A percentile compares a stretch with the other conserved stretches of the same genome.
Evolutionary conservation across 2,113 vertebrate genomes (phyloP).

Genomic region (Pterophyllum scalare): DNA sequence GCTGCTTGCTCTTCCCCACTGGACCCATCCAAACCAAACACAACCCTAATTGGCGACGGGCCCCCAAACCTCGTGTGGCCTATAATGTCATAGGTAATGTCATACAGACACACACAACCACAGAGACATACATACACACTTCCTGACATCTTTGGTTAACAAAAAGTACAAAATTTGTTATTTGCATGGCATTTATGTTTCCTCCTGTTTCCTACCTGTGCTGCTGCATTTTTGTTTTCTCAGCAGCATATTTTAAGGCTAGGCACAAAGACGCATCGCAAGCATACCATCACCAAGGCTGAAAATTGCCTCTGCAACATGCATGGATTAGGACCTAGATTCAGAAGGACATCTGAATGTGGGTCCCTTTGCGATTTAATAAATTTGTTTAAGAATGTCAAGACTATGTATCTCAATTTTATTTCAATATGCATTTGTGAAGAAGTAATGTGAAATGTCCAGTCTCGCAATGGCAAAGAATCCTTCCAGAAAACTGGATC

Average conservation of each 20-base stretch:
- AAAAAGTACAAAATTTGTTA: background rate
- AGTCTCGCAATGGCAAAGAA: background rate
- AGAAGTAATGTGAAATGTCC: background rate
- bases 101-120: background rate
- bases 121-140: background rate
- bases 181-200: background rate
- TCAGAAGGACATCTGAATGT: background rate
- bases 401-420: background rate
- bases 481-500: background rate
- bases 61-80: slow-evolving; percentile 32
- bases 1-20: slow-evolving; percentile 48
- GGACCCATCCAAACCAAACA: slow-evolving; percentile 63
- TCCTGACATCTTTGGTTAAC: background rate
- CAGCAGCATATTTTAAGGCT: background rate
- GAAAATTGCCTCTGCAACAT: background rate
- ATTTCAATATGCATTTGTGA: background rate
- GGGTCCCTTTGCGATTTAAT: background rate
- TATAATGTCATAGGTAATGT: slow-evolving; percentile 36
- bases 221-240: background rate
- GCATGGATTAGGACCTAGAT: background rate
- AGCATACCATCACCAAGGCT: background rate
- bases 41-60: slow-evolving; percentile 47
- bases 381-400: background rate
- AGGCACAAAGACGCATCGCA: background rate
- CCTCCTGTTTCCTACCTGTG: background rate